Evolutionary conservation across 1,140 invertebrate species (phyloP), one percentile per base, ranked within the genome.

Genomic region (Prorops nasuta): DNA sequence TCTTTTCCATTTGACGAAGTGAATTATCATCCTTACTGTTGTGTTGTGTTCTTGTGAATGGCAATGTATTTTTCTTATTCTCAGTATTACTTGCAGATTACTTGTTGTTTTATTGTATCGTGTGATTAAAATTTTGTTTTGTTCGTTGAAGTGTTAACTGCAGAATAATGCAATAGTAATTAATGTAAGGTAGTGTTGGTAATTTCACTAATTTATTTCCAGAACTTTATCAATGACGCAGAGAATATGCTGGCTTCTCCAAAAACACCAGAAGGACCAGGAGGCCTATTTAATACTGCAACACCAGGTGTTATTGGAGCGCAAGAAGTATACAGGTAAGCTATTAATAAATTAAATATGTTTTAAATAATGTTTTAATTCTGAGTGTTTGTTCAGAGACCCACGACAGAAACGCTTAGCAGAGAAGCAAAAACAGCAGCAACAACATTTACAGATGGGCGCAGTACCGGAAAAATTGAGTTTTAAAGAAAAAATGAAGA

Each of bases 401-500:
- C 92, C 93, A 6, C 80, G 92, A 53, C 81, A 86, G 68, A 83
- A 88, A 44, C 83, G 91, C 16, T 71, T 94, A 45, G 88, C 88
- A 0, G 90, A 92, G 70, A 81, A 83, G 34, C 86, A 90, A 63
- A 86, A 87, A 12, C 58, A 57, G 38, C 83, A 86, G 56, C 82
- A 87, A 51, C 80, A 86, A 75, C 80, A 84, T 76, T 69, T 79
- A 64, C 68, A 77, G 47, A 74, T 80, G 44, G 79, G 82, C 46
- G 84, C 88, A 6, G 86, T 92, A 43, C 92, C 92, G 1, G 92
- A 95, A 69, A 94, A 94, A 64, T 77, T 96, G 8, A 90, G 88
- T 42, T 96, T 96, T 69, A 92, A 93, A 71, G 93, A 96, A 70
- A 96, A 96, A 76, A 96, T 96, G 92, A 94, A 94, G 74, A 94